Percentiles rank a stretch among this genome's conserved stretches.
These are phyloP conservation scores for Lytechinus pictus DNA, from an alignment of 35 echinoderm and acorn worm species.

Conservation along the genomic window DNA sequence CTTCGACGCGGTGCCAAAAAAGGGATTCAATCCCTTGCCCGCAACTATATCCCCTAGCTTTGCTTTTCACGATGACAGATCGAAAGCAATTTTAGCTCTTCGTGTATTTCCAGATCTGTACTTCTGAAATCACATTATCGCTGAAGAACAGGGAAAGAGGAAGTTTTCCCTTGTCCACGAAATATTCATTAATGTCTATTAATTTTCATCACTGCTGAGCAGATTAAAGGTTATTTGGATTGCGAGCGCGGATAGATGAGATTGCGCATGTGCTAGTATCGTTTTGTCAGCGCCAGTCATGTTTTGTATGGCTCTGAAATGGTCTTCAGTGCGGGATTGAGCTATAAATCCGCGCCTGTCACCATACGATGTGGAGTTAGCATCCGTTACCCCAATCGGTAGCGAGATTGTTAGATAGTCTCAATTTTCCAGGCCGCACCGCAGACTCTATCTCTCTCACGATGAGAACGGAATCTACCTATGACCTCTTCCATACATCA, in stretches of 20 bases:
- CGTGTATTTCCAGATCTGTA: background rate
- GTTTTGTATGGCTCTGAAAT: background rate
- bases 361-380: background rate
- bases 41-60: background rate
- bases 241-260: background rate
- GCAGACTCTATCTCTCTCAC: background rate
- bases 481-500: background rate
- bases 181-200: constrained; percentile 21
- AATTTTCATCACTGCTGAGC: constrained; percentile 1
- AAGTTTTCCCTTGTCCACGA: background rate
- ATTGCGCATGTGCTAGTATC: background rate
- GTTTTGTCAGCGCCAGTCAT: background rate
- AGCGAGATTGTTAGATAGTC: background rate
- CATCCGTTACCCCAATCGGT: background rate
- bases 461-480: background rate
- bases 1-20: background rate
- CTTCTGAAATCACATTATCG: constrained; percentile 1
- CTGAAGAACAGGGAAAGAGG: background rate
- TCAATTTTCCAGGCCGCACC: background rate
- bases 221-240: constrained; percentile 14
- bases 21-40: background rate
- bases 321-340: background rate
- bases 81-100: background rate
- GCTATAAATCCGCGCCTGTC: constrained; percentile 8
- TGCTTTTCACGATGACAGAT: background rate